These are phyloP conservation scores for Synergus laeviventris DNA, from an alignment of 2,888 invertebrate species.

Conservation along the genomic window DNA sequence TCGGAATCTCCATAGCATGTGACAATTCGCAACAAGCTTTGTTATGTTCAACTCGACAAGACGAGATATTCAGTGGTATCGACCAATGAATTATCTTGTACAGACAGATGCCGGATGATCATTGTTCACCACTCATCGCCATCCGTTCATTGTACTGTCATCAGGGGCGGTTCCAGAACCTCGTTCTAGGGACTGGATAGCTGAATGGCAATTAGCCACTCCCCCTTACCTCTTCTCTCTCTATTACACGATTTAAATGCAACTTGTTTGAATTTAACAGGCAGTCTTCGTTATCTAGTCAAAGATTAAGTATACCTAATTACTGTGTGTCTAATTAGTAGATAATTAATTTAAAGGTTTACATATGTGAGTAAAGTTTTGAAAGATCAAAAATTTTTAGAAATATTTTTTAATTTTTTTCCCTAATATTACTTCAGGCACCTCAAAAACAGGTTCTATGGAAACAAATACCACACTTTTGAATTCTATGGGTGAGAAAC, in stretches of 20 bases:
- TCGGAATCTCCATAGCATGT: neutral
- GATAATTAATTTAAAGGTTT: neutral
- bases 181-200: constrained; percentile 25
- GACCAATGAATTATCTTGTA: constrained; percentile 41
- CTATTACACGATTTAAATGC: neutral
- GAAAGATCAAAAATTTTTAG: no score
- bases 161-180: constrained; percentile 30
- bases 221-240: neutral
- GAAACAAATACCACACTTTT: no score
- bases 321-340: neutral
- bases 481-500: no score
- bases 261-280: constrained; percentile 17
- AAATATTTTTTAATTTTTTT: no score
- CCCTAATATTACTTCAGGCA: no score
- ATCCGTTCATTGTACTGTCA: constrained; percentile 47
- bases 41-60: constrained; percentile 27
- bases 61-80: constrained; percentile 28
- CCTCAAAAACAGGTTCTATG: no score
- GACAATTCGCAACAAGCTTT: constrained; percentile 21
- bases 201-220: constrained; percentile 19
- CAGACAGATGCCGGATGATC: constrained; percentile 52
- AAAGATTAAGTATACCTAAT: neutral
- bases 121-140: constrained; percentile 50
- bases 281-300: neutral
- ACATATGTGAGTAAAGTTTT: no score